Percentiles rank a stretch among this genome's conserved stretches.
Conservation (phyloP, 2,113 vertebrate species). For the Channa argus region DNA sequence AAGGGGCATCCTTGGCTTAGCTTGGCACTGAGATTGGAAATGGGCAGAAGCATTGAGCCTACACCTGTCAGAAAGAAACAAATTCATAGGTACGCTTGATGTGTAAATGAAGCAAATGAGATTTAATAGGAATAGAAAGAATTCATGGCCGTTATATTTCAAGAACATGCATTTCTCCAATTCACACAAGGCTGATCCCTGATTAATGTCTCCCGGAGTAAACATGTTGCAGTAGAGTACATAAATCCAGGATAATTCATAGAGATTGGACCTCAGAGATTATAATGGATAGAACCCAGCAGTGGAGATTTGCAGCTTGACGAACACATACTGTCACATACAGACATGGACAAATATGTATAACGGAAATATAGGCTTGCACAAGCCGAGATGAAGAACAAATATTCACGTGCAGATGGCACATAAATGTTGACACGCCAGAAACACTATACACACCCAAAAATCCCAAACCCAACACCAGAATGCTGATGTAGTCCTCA, state of each 20-base stretch:
- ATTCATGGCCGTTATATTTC: neutral
- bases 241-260: constrained; percentile 54
- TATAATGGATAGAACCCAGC: constrained; percentile 42
- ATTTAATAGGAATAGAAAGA: too few species aligned
- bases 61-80: too few species aligned
- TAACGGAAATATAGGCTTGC: constrained; percentile 6
- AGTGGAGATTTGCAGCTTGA: constrained; percentile 15
- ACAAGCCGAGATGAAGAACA: neutral
- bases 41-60: too few species aligned
- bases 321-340: constrained; percentile 6
- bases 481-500: neutral
- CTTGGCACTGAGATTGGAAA: too few species aligned
- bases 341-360: neutral
- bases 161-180: constrained; percentile 21
- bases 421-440: neutral
- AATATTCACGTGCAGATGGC: constrained; percentile 32
- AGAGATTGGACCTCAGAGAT: constrained; percentile 39
- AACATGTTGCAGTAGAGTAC: constrained; percentile 32
- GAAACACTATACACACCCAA: too few species aligned
- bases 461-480: neutral
- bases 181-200: constrained; percentile 47
- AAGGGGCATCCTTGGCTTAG: too few species aligned
- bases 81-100: too few species aligned
- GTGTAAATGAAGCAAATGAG: too few species aligned
- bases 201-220: constrained; percentile 40